Evolutionary conservation across 2,888 invertebrate genomes (phyloP), one percentile per base, ranked within the genome.

Genomic region (Lapara coniferarum): DNA sequence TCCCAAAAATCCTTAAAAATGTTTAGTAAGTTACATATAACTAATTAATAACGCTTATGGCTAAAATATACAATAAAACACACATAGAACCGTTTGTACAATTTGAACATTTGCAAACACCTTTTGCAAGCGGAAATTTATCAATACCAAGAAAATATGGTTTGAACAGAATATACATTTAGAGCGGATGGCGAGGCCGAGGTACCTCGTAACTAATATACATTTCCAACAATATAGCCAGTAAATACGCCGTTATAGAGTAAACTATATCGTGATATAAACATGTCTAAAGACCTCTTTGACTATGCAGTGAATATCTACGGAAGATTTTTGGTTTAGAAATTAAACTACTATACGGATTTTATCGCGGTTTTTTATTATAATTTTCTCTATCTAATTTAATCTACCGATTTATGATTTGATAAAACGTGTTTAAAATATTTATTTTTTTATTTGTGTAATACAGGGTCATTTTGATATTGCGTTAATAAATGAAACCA

Each of bases 121-220:
- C 55, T 10, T 10, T 55, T 19, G 55, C 6, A 12, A 63, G 44
- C 68, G 53, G 14, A 68, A 52, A 59, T 69, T 69, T 69, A 63
- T 59, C 71, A 73, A 73, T 75, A 75, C 74, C 69, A 72, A 71
- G 71, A 74, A 78, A 72, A 74, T 75, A 78, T 72, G 73, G 73
- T 75, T 59, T 66, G 69, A 67, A 71, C 69, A 67, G 73, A 73
- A 71, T 77, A 74, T 74, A 30, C 73, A 57, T 37, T 66, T 44
- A 68, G 55, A 66, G 67, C 71, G 58, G 73, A 71, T 70, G 72
- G 71, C 70, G 67, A 59, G 2, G n/a, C n/a, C 70, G 67, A 59
- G 69, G 46, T 16, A 56, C 71, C 66, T 69, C 71, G 74, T 72
- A 73, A 74, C 73, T 74, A 74, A 71, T 77, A 75, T 75, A 73